Base-by-base conservation (phyloP, 2,888 invertebrate species). In the Napeogenes inachia region DNA sequence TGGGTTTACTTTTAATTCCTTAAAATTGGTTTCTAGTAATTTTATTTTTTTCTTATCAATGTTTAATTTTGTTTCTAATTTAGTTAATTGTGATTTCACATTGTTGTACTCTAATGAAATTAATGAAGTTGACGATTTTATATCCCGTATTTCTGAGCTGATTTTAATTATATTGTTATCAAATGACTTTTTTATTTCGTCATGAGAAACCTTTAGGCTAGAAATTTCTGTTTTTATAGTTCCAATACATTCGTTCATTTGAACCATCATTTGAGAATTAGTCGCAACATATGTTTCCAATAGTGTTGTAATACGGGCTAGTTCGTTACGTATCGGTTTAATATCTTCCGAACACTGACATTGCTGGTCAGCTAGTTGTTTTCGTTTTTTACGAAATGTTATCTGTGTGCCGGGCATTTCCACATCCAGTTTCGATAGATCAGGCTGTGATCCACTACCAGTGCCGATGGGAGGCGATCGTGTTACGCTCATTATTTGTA, bases 361-460 rank as follows among this genome's bases (percentile, higher is more conserved):
- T 0, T 65, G 59, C 4, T 13, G 59, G 8, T 61, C 61, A 4
- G 45, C 2, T 47, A 57, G 59, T 8, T 64, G 64, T 62, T 64
- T 64, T 45, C 59, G 38, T 13, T 64, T 64, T 6, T 38, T 38
- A n/a, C 64, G 56, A 6, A 57, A 57, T 10, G 59, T 61, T 47
- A 64, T 57, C 30, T 61, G 64, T 32, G 64, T 33, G 5, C 61
- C 59, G 46, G 38, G 4, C 47, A 3, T 30, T 21, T 21, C 21
- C 21, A 21, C 21, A n/a, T 53, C 56, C 46, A 61, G 3, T 54
- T 47, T 64, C 13, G 64, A 64, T 50, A 64, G 54, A 45, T 64
- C 61, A 21, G 64, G 64, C 54, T 64, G 61, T 50, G 64, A 64
- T 32, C 64, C 64, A 59, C 59, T 59, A 30, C 64, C 57, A 57